Percentiles rank a stretch among this genome's conserved stretches.
Conservation (phyloP, 2,113 vertebrate species). For the Pandion haliaetus region DNA sequence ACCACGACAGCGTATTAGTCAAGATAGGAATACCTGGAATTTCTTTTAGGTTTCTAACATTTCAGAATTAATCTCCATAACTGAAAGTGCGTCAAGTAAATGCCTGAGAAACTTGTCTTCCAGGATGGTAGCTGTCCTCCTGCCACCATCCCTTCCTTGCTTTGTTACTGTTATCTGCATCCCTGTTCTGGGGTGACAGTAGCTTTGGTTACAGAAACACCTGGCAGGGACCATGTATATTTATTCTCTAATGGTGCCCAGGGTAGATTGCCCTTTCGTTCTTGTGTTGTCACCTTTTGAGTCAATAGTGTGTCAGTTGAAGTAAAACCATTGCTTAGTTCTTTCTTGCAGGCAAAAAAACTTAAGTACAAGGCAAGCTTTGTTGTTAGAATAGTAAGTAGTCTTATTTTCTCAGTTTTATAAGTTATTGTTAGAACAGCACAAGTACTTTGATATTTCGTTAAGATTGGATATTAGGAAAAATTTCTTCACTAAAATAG, state of each 20-base stretch:
- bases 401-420: neutral
- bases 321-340: neutral
- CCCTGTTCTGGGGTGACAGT: neutral
- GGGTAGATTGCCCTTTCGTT: neutral
- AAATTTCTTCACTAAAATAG: neutral
- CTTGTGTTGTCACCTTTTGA: neutral
- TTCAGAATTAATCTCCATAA: neutral
- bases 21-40: neutral
- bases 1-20: too few relatives aligned
- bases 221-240: neutral
- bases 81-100: neutral
- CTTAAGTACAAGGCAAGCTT: neutral
- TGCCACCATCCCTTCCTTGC: neutral
- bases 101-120: neutral
- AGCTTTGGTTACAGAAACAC: neutral
- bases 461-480: neutral
- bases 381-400: neutral
- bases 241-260: neutral
- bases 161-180: neutral
- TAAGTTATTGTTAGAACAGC: neutral
- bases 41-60: neutral
- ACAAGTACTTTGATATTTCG: neutral
- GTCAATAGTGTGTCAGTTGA: neutral
- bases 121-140: neutral
- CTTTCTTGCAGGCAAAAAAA: neutral